phyloP scores from a whole-genome alignment of 2,113 vertebrate genomes.

The Mus spicilegus region DNA sequence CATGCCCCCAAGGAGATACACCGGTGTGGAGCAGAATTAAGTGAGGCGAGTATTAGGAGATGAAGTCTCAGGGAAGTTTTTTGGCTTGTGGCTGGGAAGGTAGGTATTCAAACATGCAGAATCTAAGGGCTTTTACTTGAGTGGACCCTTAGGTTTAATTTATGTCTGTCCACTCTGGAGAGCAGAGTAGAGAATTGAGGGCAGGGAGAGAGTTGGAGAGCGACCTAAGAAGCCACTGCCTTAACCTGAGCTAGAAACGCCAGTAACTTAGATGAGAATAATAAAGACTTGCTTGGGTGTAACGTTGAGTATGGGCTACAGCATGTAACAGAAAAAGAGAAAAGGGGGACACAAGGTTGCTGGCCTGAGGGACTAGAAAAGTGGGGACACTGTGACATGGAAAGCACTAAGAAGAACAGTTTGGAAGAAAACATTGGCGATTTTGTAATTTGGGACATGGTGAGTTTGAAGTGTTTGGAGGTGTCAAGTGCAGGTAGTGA shows the following conservation, averaged over 20 bases:
- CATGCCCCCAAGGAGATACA: not conserved
- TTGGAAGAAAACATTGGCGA: not conserved
- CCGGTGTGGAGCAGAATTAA: not conserved
- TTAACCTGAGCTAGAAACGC: conserved; percentile 3
- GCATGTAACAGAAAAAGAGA: not conserved
- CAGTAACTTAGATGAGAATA: not conserved
- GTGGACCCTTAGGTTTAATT: not conserved
- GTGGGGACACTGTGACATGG: not conserved
- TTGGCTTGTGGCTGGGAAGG: not conserved
- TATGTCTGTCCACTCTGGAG: not conserved
- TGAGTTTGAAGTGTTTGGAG: not conserved
- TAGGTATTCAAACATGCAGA: not conserved
- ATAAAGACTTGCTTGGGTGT: not conserved
- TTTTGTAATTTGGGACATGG: conserved; percentile 19
- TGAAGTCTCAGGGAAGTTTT: not conserved
- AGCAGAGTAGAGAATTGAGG: not conserved
- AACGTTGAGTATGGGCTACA: not conserved
- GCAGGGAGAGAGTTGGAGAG: conserved; percentile 7
- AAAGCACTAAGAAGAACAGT: not conserved
- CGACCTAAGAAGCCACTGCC: not conserved
- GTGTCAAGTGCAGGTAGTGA: not conserved
- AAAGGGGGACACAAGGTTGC: not conserved
- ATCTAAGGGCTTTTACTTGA: not conserved
- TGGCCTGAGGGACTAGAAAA: conserved; percentile 11
- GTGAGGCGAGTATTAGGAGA: not conserved